Evolutionary conservation across 2,888 invertebrate species (phyloP), one percentile per base, ranked within the genome.

Genomic region (Belgica antarctica): DNA sequence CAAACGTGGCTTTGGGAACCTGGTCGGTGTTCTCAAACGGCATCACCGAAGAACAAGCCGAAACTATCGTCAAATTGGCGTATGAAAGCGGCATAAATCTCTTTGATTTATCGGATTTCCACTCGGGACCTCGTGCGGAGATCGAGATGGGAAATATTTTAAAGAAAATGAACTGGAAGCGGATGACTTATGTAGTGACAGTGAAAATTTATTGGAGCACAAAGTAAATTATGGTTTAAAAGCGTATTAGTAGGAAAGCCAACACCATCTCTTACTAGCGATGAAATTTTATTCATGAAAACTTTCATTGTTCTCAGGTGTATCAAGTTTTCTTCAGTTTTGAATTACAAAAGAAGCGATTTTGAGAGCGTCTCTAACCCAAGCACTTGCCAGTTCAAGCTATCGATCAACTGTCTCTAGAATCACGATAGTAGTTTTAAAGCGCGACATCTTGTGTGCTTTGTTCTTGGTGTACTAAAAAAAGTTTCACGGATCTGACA

Each of bases 61-160:
- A 97, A 80, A 93, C 95, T 74, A 90, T 97, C 72, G 85, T 97
- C 57, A 90, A 92, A 75, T 84, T 94, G 73, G 96, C 96, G 41
- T 89, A 96, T 76, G 96, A 96, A 77, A 93, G 93, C 78, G 97
- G 97, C 70, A 94, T 97, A 76, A 97, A 97, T 81, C 85, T 96
- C 71, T 97, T 97, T 81, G 97, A 97, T 81, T 85, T 96, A 71
- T 95, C 95, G 12, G 96, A 97, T 81, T 94, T 95, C 10, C 92
- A 92, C 80, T 91, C 90, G 76, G 70, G 70, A 36, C 41, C 41
- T 10, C 59, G 70, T 15, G 92, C 94, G 3, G 97, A 97, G 82
- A 87, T 89, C 28, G 91, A 96, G 80, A 84, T 97, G 71, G 97
- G 96, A 28, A 89, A 90, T 77, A 94, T 97, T 75, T 82, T 97